Conservation (phyloP, 2,113 vertebrate species). For the Aphelocoma coerulescens region DNA sequence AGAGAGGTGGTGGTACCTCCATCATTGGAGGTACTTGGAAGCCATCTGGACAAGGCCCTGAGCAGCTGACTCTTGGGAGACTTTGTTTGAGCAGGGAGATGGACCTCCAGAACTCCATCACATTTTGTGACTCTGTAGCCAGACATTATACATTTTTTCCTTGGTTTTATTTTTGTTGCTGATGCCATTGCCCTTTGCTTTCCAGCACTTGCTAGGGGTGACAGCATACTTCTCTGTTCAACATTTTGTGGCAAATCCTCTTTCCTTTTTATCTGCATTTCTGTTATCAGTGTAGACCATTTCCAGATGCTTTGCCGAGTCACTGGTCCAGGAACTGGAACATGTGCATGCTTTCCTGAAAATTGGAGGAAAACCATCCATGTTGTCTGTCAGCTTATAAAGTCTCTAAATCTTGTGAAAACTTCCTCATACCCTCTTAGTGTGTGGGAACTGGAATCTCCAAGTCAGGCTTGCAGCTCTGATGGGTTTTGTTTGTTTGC, state of each 20-base stretch:
- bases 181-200: background rate
- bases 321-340: background rate
- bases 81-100: too few relatives aligned
- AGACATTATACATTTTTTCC: fast-evolving
- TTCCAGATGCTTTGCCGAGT: background rate
- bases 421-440: background rate
- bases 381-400: background rate
- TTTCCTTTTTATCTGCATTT: background rate
- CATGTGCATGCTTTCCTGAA: background rate
- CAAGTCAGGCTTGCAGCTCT: background rate
- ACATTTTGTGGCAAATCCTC: background rate
- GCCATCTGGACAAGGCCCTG: background rate
- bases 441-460: background rate
- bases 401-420: background rate
- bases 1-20: fast-evolving
- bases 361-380: background rate
- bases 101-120: background rate
- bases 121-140: too few relatives aligned
- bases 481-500: background rate
- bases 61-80: fast-evolving
- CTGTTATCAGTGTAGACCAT: background rate
- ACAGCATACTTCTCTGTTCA: background rate
- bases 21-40: fast-evolving
- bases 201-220: background rate
- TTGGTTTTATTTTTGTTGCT: background rate